These are phyloP conservation scores for Hippolais icterina DNA, from an alignment of 2,113 vertebrate genomes.

Conservation along the genomic window DNA sequence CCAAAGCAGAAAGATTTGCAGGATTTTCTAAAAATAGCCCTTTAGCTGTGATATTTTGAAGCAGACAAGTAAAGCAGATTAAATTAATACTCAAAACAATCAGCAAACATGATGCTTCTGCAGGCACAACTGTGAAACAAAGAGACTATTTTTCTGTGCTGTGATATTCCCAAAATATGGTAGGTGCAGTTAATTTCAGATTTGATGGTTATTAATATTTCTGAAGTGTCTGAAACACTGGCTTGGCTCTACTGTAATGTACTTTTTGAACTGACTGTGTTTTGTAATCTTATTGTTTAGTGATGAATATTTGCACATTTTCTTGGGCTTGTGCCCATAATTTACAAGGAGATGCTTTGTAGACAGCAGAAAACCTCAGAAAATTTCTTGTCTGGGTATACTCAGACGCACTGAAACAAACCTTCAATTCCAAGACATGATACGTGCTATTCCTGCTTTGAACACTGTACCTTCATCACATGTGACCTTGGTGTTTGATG, in stretches of 20 bases:
- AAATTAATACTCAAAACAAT: not conserved
- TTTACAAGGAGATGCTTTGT: conserved; percentile 1
- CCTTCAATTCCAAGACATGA: not conserved
- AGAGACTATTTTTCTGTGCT: not conserved
- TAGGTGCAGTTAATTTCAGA: not conserved
- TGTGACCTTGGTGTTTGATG: conserved; percentile 5
- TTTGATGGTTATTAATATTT: not conserved
- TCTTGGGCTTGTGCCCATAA: conserved; percentile 12
- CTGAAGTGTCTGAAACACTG: not conserved
- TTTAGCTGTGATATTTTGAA: conserved; percentile 47
- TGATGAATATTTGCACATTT: conserved; percentile 32
- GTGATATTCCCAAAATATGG: not conserved
- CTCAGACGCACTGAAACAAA: not conserved
- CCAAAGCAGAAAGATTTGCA: not conserved
- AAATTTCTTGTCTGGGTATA: conserved; percentile 33
- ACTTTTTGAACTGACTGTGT: not conserved
- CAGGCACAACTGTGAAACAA: not conserved
- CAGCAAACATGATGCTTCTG: not conserved
- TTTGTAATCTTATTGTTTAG: not conserved
- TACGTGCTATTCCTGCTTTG: not conserved
- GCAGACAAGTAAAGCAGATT: conserved; percentile 40
- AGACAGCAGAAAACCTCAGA: not conserved
- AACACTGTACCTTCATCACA: not conserved
- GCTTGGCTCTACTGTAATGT: not conserved
- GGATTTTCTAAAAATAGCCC: conserved; percentile 33